Conservation (phyloP, 1,140 invertebrate species). For the Drosophila teissieri region DNA sequence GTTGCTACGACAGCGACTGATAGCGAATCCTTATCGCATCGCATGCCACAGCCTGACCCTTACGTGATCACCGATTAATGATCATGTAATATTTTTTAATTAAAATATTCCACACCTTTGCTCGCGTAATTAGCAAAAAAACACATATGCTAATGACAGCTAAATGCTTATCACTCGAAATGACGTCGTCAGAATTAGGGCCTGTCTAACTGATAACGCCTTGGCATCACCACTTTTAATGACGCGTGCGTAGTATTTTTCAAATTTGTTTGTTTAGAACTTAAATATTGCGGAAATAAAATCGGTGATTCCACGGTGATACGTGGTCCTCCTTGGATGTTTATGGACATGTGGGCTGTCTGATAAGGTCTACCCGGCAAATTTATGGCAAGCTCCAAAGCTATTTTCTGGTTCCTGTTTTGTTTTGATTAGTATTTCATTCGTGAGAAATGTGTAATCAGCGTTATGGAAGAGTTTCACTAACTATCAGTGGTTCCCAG, state of each 20-base stretch:
- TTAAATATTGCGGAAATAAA: constrained; percentile 47
- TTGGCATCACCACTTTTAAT: constrained; percentile 12
- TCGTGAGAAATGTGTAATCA: constrained; percentile 9
- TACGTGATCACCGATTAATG: background rate
- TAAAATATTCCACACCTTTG: constrained; percentile 31
- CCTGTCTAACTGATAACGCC: constrained; percentile 28
- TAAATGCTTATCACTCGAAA: constrained; percentile 25
- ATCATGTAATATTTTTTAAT: constrained; percentile 17
- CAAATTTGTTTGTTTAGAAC: constrained; percentile 39
- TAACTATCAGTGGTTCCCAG: constrained; percentile 3
- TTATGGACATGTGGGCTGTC: constrained; percentile 15
- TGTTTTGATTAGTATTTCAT: constrained; percentile 13
- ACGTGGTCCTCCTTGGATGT: constrained; percentile 5
- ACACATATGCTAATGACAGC: constrained; percentile 13
- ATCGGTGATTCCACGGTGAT: background rate
- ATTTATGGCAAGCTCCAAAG: constrained; percentile 22
- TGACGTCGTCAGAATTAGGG: constrained; percentile 59
- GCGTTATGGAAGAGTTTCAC: constrained; percentile 3
- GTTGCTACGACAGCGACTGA: background rate
- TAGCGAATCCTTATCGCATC: constrained; percentile 27
- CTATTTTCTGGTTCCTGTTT: constrained; percentile 29
- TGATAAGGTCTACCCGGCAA: constrained; percentile 19
- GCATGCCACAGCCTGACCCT: background rate
- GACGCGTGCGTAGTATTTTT: constrained; percentile 40
- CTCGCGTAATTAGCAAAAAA: constrained; percentile 25